phyloP scores from a whole-genome alignment of 2,888 invertebrate genomes.

The Agapostemon virescens region DNA sequence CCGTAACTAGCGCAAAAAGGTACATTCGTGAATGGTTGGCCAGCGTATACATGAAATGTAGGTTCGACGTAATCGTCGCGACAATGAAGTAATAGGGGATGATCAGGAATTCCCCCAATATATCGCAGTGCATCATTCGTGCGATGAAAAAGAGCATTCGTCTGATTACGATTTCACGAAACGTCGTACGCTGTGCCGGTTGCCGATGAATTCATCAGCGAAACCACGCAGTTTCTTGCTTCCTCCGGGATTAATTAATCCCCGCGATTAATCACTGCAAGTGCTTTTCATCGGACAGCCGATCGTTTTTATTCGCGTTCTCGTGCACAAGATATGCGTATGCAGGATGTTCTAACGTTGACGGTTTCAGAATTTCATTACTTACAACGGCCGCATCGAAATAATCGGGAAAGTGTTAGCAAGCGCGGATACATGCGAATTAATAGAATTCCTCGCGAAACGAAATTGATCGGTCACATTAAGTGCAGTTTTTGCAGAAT shows the following conservation, averaged over 20 bases:
- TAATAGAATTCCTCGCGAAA: not conserved
- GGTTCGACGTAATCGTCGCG: conserved; percentile 5
- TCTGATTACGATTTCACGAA: conserved; percentile 66
- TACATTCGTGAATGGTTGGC: not conserved
- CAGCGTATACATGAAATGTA: not conserved
- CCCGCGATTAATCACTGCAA: conserved; percentile 61
- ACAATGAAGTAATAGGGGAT: conserved; percentile 43
- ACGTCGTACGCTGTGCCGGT: conserved; percentile 49
- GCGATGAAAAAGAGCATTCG: conserved; percentile 63
- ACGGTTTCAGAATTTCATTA: not conserved
- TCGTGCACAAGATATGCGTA: not conserved
- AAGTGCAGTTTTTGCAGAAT: not conserved
- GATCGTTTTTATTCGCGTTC: conserved; percentile 54
- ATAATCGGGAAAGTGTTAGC: not conserved
- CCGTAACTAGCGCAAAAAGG: not conserved
- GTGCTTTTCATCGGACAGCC: conserved; percentile 57
- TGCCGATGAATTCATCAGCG: conserved; percentile 63
- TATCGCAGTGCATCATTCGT: conserved; percentile 51
- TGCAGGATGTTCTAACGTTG: conserved; percentile 4
- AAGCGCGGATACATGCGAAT: not conserved
- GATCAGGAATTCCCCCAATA: conserved; percentile 41
- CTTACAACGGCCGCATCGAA: not conserved
- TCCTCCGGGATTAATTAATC: conserved; percentile 65
- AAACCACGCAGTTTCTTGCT: conserved; percentile 63
- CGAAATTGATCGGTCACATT: not conserved